Percentiles rank a stretch among this genome's conserved stretches.
phyloP scores from a whole-genome alignment of 2,113 vertebrate genomes.

The Pelecanus crispus region DNA sequence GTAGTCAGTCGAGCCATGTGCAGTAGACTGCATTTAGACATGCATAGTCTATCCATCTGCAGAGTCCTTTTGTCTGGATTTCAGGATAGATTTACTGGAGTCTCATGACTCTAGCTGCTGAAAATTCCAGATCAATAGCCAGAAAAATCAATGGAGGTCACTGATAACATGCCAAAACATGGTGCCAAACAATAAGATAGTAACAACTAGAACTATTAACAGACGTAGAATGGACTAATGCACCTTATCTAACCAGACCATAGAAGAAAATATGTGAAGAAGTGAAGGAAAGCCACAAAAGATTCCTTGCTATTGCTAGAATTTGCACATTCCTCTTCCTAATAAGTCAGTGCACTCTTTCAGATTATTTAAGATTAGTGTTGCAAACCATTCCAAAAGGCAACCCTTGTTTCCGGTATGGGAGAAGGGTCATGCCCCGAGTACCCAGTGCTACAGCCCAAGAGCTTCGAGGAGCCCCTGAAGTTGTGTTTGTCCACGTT shows the following conservation, averaged over 20 bases:
- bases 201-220: neutral
- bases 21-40: neutral
- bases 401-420: neutral
- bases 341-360: neutral
- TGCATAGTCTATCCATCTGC: fast-evolving
- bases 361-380: no score
- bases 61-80: neutral
- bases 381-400: neutral
- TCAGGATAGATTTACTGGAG: neutral
- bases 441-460: neutral
- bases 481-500: fast-evolving
- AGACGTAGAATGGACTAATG: neutral
- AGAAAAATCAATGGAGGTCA: neutral
- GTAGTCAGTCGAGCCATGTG: neutral
- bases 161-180: neutral
- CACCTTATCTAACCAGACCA: neutral
- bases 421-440: neutral
- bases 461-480: neutral
- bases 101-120: neutral
- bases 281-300: neutral
- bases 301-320: neutral
- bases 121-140: neutral
- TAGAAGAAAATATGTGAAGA: neutral
- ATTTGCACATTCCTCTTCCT: neutral
- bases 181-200: neutral